A percentile compares a stretch with the other conserved stretches of the same genome.
Conservation (phyloP, 2,888 invertebrate genomes). For the Phorcus lineatus region DNA sequence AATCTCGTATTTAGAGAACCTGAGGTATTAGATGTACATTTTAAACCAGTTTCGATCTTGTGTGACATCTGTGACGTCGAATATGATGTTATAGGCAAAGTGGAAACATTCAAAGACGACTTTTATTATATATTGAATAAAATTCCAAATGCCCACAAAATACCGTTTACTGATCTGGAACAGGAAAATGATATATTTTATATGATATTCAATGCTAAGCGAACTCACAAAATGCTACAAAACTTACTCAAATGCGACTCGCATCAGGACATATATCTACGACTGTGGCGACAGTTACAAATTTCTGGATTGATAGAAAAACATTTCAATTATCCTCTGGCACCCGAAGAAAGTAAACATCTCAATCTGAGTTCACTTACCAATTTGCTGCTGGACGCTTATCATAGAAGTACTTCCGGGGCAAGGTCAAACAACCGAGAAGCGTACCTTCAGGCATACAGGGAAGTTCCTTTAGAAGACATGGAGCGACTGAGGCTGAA, state of each 20-base stretch:
- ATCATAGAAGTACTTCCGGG: neutral
- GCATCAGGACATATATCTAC: neutral
- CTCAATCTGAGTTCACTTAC: neutral
- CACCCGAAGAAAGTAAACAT: neutral
- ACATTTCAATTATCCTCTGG: neutral
- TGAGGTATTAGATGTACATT: neutral
- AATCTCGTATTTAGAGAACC: neutral
- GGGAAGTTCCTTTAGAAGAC: neutral
- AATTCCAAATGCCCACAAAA: neutral
- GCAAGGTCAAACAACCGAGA: neutral
- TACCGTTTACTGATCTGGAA: neutral
- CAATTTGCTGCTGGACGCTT: neutral
- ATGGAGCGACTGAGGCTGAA: neutral
- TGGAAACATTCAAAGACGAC: neutral
- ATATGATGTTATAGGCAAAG: neutral
- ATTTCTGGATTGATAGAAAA: neutral
- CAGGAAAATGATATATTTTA: neutral
- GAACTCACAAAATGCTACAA: neutral
- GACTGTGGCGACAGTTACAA: neutral
- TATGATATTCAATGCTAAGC: neutral
- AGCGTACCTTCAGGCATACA: neutral
- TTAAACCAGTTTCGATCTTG: neutral
- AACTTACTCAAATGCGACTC: neutral
- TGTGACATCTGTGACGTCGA: neutral
- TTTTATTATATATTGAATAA: neutral